Evolutionary conservation across 2,888 invertebrate species (phyloP).

Genomic region (Calliphora vomitoria): DNA sequence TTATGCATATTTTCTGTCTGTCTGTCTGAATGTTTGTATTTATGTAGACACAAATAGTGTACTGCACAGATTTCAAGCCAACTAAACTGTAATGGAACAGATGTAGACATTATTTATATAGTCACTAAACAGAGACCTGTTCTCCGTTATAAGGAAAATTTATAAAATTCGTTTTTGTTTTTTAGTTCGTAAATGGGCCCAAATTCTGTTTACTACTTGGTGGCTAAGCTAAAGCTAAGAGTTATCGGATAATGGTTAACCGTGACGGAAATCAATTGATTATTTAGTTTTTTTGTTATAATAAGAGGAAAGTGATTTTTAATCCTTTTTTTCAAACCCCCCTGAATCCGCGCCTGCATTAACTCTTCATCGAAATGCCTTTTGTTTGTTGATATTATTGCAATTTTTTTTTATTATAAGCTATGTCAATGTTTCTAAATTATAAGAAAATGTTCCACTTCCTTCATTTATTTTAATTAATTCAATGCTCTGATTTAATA

Average conservation of each 20-base stretch:
- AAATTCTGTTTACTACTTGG: neutral
- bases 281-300: neutral
- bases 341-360: no score
- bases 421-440: no score
- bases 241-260: neutral
- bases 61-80: conserved; percentile 40
- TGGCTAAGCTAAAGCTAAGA: neutral
- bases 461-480: no score
- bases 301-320: neutral
- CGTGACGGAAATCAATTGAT: neutral
- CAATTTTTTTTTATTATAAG: no score
- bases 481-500: no score
- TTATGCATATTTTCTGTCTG: conserved; percentile 5
- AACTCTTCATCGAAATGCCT: no score
- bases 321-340: no score
- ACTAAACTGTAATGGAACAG: neutral
- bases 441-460: no score
- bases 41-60: neutral
- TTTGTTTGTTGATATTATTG: no score
- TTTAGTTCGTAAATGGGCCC: neutral
- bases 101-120: conserved; percentile 10
- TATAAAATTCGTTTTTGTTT: conserved; percentile 9
- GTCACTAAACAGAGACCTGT: conserved; percentile 33
- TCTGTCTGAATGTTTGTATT: neutral
- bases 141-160: conserved; percentile 30